These are phyloP conservation scores for Drosophila melanica DNA, from an alignment of 1,140 invertebrate genomes.

Conservation along the genomic window DNA sequence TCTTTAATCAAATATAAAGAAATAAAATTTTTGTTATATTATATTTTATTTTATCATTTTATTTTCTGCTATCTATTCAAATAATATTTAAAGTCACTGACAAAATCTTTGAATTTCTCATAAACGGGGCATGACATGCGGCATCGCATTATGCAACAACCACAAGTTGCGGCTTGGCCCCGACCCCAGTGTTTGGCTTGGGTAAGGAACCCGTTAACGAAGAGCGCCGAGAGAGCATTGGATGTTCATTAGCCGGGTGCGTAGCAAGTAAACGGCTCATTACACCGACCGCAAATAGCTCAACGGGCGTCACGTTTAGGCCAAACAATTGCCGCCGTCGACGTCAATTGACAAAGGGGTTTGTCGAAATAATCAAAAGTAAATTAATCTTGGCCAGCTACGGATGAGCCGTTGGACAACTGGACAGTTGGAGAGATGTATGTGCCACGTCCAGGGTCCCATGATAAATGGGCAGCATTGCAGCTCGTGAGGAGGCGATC, in stretches of 20 bases:
- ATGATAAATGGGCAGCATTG: constrained; percentile 69
- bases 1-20: no score
- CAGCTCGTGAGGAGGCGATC: constrained; percentile 36
- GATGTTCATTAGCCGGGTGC: constrained; percentile 53
- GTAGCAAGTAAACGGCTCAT: constrained; percentile 64
- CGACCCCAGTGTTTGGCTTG: neutral
- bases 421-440: constrained; percentile 2
- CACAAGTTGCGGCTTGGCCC: constrained; percentile 29
- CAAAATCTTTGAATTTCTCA: constrained; percentile 5
- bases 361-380: constrained; percentile 62
- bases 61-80: neutral
- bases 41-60: no score
- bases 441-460: neutral
- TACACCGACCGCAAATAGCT: constrained; percentile 63
- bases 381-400: constrained; percentile 56
- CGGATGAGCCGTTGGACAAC: constrained; percentile 23
- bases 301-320: constrained; percentile 53
- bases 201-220: constrained; percentile 36
- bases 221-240: constrained; percentile 32
- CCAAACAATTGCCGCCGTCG: constrained; percentile 32
- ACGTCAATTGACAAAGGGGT: constrained; percentile 52
- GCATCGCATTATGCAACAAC: constrained; percentile 31
- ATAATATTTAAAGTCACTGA: neutral
- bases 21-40: no score
- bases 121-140: constrained; percentile 10